These are phyloP conservation scores for Turritopsis dohrnii DNA, from an alignment of 30 jellyfish, hydroid and myxozoan genomes.

Conservation along the genomic window DNA sequence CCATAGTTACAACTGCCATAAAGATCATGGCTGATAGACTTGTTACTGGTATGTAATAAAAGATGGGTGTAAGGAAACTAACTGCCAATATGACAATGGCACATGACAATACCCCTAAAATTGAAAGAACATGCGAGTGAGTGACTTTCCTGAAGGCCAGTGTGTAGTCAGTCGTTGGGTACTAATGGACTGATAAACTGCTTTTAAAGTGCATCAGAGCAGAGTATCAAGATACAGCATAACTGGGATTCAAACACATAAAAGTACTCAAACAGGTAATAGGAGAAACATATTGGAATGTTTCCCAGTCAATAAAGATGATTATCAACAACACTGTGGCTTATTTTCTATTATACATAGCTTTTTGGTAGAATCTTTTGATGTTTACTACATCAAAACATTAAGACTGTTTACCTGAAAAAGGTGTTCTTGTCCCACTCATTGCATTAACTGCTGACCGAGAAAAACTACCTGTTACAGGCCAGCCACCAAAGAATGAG, in stretches of 20 bases:
- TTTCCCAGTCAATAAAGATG: not conserved
- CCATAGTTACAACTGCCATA: constrained; percentile 57
- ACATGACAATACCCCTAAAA: constrained; percentile 66
- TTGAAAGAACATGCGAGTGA: not conserved
- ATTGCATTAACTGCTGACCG: constrained; percentile 74
- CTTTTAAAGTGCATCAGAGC: no score
- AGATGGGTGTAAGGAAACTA: constrained; percentile 59
- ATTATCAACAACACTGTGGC: no score
- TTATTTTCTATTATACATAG: no score
- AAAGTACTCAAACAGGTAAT: not conserved
- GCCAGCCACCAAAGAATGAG: constrained; percentile 68
- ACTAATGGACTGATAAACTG: no score
- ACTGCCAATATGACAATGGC: constrained; percentile 54
- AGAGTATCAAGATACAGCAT: no score
- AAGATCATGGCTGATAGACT: constrained; percentile 64
- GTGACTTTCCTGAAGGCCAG: no score
- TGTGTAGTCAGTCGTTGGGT: no score
- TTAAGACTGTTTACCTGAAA: constrained; percentile 40
- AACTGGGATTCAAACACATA: not conserved
- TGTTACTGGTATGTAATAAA: constrained; percentile 57
- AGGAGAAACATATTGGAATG: not conserved
- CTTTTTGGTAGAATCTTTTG: no score
- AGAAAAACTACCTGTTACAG: constrained; percentile 81
- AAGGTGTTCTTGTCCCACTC: constrained; percentile 77
- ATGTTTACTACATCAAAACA: not conserved